These are phyloP conservation scores for Tringa solitaria DNA, from an alignment of 2,113 vertebrate genomes.

Conservation along the genomic window DNA sequence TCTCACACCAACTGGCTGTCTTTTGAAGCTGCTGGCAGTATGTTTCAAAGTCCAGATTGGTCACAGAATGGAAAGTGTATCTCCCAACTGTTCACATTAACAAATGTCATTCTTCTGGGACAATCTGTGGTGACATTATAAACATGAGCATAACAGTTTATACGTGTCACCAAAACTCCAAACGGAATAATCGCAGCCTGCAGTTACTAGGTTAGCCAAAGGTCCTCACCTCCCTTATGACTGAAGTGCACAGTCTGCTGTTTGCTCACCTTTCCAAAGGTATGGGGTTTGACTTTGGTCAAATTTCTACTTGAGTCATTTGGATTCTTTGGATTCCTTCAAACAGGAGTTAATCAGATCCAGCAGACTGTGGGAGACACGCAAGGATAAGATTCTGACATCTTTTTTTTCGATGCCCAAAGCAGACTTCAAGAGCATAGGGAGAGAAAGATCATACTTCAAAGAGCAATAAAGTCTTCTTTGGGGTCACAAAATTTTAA, in stretches of 20 bases:
- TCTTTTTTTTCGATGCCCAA: background rate
- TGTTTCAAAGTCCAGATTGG: conserved; percentile 13
- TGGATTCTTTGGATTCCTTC: background rate
- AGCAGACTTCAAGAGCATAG: background rate
- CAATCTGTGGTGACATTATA: background rate
- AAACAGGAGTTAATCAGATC: background rate
- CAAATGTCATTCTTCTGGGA: background rate
- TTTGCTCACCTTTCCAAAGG: background rate
- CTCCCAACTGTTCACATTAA: conserved; percentile 1
- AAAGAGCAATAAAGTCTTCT: background rate
- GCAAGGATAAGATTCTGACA: background rate
- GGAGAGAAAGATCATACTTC: background rate
- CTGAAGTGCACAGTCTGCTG: background rate
- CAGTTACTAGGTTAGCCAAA: background rate
- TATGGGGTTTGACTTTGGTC: background rate
- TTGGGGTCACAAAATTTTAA: background rate
- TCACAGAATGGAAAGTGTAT: background rate
- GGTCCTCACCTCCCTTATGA: background rate
- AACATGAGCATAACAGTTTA: background rate
- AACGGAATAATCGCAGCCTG: background rate
- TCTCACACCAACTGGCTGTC: background rate
- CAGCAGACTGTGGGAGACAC: background rate
- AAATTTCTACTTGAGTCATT: background rate
- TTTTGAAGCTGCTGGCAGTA: background rate
- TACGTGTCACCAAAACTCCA: background rate